A percentile compares a stretch with the other conserved stretches of the same genome.
Conservation (phyloP, 2,113 vertebrate species). For the Phrynocephalus versicolor region DNA sequence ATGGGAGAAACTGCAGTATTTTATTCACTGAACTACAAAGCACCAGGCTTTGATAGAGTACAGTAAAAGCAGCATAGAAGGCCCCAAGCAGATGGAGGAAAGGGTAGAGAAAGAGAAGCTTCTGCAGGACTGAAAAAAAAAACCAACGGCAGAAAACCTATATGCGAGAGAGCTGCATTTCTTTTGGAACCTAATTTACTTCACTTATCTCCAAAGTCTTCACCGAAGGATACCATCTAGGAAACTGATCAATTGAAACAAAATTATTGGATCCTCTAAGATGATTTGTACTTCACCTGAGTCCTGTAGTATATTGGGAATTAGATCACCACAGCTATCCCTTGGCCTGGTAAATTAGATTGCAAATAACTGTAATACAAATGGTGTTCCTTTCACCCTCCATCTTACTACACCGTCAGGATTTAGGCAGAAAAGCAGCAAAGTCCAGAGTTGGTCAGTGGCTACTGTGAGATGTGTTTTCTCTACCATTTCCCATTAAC, state of each 20-base stretch:
- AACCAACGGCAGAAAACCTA: constrained; percentile 29
- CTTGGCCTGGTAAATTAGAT: constrained; percentile 85
- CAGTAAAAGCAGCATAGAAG: constrained; percentile 60
- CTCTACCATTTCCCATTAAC: neutral
- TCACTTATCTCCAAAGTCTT: constrained; percentile 85
- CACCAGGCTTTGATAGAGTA: constrained; percentile 78
- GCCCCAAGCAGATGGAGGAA: constrained; percentile 49
- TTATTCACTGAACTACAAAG: constrained; percentile 81
- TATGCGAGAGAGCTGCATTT: constrained; percentile 61
- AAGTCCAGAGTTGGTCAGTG: constrained; percentile 11
- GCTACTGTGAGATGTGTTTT: neutral
- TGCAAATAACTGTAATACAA: constrained; percentile 76
- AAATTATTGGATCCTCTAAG: constrained; percentile 89
- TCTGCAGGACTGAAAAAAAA: constrained; percentile 56
- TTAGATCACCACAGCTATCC: constrained; percentile 86
- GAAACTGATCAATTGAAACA: constrained; percentile 90
- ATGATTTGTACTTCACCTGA: constrained; percentile 91
- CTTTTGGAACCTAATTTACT: constrained; percentile 77
- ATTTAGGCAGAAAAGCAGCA: neutral
- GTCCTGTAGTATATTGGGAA: constrained; percentile 86
- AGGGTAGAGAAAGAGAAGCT: constrained; percentile 42
- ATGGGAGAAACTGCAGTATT: constrained; percentile 89
- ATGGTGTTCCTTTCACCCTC: constrained; percentile 26
- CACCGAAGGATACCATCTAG: constrained; percentile 80
- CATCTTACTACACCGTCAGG: neutral